These are phyloP conservation scores for Deroplatys truncata DNA, from an alignment of 2,888 invertebrate genomes.

Conservation along the genomic window DNA sequence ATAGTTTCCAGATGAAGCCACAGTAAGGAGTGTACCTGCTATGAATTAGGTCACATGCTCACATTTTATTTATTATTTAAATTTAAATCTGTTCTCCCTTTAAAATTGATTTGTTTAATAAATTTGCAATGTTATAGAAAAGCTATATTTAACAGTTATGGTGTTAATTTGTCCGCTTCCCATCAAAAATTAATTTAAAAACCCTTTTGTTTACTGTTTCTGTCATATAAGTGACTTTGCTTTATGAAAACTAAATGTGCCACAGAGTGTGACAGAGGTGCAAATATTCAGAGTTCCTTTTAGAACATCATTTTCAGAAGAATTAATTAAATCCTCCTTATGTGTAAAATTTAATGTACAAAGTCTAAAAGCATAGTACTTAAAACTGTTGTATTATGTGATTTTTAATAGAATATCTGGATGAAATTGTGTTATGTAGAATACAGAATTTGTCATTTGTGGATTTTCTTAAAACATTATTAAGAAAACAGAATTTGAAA, in stretches of 20 bases:
- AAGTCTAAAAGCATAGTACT: not conserved
- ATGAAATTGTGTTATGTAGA: not conserved
- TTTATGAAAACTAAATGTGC: not conserved
- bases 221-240: not conserved
- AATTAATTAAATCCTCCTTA: not conserved
- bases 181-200: not conserved
- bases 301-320: not conserved
- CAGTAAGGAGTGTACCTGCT: too few species aligned
- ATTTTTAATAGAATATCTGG: conserved; percentile 12
- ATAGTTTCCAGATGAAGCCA: not conserved
- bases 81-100: not conserved
- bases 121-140: not conserved
- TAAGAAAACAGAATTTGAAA: not conserved
- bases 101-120: not conserved
- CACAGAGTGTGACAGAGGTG: not conserved
- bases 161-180: conserved; percentile 15
- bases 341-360: conserved; percentile 18
- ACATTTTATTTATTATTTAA: not conserved
- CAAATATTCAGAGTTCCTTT: conserved; percentile 4
- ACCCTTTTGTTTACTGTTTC: not conserved
- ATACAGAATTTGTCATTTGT: not conserved
- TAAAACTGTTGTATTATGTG: conserved; percentile 12
- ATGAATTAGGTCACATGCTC: not conserved
- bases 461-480: not conserved
- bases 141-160: not conserved